Evolutionary conservation across 2,113 vertebrate species (phyloP), one percentile per base, ranked within the genome.

Genomic region (Carlito syrichta): DNA sequence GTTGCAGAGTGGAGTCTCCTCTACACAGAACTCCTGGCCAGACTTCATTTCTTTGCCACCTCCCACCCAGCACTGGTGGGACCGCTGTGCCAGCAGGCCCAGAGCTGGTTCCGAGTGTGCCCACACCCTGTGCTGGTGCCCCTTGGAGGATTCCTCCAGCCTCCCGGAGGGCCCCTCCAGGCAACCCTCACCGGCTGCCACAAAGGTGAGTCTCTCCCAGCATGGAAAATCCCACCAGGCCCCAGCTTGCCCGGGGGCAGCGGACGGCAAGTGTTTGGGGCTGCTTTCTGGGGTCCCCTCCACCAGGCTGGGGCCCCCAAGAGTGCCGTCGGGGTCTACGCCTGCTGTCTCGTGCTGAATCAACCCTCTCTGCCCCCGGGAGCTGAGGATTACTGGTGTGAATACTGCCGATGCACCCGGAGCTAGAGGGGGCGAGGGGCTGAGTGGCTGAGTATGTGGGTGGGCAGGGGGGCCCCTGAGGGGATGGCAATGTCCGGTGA

Each of bases 61-160:
- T 86, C 97, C 0, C 99, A 98, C 95, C 98, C 98, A 0, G n/a
- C 96, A 11, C 94, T 99, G 85, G 98, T 98, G 66, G 98, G 99
- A 79, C 98, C 85, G 73, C 98, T 99, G 88, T 99, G 99, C 85
- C 98, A 98, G 58, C 99, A 99, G 89, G 98, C 98, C 13, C 94
- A 98, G 58, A 97, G 98, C 71, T 99, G 99, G 98, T 98, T 99
- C 88, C 90, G 93, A 3, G 56, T 68, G 2, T 98, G 98, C 89
- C 90, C 98, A 0, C 94, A 98, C n/a, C 99, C 99, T 0, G 54
- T 98, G 82, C 98, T 99, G 19, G 78, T 99, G 58, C 99, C 99
- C 0, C 98, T 97, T 0, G 74, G 97, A 22, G 98, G 98, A 35
- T 99, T 99, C 97, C 98, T 99, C 76, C 98, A 98, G 85, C 97